A percentile compares a stretch with the other conserved stretches of the same genome.
phyloP scores from a whole-genome alignment of 2,888 invertebrate species.

The Imbricaverruca yamaguchii region DNA sequence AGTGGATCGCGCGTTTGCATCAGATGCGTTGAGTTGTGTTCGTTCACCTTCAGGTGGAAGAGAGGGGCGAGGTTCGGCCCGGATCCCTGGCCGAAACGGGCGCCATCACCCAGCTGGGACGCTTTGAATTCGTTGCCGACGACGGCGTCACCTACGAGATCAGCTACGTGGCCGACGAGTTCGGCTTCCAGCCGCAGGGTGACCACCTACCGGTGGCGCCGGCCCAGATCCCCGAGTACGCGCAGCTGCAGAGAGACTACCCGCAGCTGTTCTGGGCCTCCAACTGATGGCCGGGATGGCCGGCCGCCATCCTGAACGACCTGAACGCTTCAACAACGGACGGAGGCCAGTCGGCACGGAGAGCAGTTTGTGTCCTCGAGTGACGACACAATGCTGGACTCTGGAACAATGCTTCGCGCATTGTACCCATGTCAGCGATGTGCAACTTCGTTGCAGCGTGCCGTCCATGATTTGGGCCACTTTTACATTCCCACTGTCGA shows the following conservation, averaged over 20 bases:
- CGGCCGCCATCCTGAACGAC: too few relatives aligned
- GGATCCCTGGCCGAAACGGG: not conserved
- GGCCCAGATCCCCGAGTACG: conserved; percentile 7
- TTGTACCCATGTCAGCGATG: too few relatives aligned
- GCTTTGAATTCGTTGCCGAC: not conserved
- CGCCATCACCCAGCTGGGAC: not conserved
- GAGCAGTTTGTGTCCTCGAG: too few relatives aligned
- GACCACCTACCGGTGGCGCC: not conserved
- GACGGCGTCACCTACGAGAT: not conserved
- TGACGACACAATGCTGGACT: too few relatives aligned
- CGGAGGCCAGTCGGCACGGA: too few relatives aligned
- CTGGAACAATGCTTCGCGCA: too few relatives aligned
- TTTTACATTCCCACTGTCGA: too few relatives aligned
- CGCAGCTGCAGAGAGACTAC: not conserved
- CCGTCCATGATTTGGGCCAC: too few relatives aligned
- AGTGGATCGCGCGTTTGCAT: too few relatives aligned
- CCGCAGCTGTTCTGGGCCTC: conserved; percentile 9
- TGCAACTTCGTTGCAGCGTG: too few relatives aligned
- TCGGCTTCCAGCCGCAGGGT: not conserved
- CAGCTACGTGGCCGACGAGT: not conserved
- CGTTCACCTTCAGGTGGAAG: not conserved
- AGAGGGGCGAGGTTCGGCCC: not conserved
- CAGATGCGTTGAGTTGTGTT: not conserved
- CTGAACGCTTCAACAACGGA: too few relatives aligned
- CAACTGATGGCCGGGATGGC: not conserved